phyloP scores from a whole-genome alignment of 2,797 vertebrate genomes.

The Perodicticus potto region DNA sequence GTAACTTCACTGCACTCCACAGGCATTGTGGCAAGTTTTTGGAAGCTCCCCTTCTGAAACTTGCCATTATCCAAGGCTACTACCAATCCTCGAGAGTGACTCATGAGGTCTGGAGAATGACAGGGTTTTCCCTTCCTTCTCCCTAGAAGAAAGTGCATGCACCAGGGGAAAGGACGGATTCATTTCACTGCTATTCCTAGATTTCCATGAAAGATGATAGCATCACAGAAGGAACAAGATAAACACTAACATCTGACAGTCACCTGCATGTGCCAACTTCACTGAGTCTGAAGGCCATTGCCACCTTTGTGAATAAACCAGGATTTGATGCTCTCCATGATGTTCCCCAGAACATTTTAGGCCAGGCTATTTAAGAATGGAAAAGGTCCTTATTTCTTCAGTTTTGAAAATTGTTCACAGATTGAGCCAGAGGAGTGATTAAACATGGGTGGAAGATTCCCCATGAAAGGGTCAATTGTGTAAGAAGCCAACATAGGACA shows the following conservation, averaged over 20 bases:
- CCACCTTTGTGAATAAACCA: conserved; percentile 48
- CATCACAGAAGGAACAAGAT: conserved; percentile 17
- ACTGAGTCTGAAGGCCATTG: conserved; percentile 1
- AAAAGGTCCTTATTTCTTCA: conserved; percentile 17
- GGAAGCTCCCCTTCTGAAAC: background rate
- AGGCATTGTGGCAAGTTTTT: background rate
- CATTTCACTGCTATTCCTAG: conserved; percentile 16
- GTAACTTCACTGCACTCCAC: background rate
- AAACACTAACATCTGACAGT: background rate
- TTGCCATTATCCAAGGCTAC: background rate
- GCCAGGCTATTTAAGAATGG: conserved; percentile 23
- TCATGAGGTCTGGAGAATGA: background rate
- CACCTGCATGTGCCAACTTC: background rate
- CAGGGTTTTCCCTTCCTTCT: background rate
- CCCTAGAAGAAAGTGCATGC: background rate
- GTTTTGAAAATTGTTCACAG: conserved; percentile 40
- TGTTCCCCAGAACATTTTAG: conserved; percentile 3
- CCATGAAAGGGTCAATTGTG: background rate
- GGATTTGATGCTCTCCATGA: background rate
- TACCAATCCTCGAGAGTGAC: background rate
- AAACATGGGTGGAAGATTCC: background rate
- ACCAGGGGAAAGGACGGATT: background rate
- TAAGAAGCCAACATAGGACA: background rate
- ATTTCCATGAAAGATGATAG: conserved; percentile 63
- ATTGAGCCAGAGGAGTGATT: background rate